Evolutionary conservation across 2,888 invertebrate species (phyloP), one percentile per base, ranked within the genome.

Genomic region (Andrena marginata): DNA sequence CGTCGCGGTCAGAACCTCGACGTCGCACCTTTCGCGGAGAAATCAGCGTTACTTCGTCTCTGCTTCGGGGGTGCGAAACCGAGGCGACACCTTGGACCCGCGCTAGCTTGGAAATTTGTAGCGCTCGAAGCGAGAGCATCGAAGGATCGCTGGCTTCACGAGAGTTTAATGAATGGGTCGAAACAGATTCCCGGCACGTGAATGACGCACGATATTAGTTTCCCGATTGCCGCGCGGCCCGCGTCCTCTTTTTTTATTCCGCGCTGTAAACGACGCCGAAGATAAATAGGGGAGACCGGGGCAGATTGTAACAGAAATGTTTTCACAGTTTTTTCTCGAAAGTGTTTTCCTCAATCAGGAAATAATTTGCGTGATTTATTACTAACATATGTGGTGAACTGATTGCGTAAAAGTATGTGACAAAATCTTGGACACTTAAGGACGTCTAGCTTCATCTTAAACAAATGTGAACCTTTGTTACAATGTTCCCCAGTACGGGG

Each of bases 151-250:
- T 10, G 20, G 54, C 29, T 29, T 23, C 62, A 48, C 62, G 59
- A 67, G 67, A 59, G 33, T 74, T 74, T 59, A 74, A 74, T 59
- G 74, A 65, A 65, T 73, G 65, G 31, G 33, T n/a, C 7, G 62
- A 20, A 49, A 60, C 49, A 33, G 62, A 71, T 71, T 49, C 62
- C 33, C 33, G 71, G 49, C 49, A 62, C 71, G 69, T 62, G 56
- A 68, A 74, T 70, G 64, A 71, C 29, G 48, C 42, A 65, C 63
- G 63, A 77, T 74, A 75, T 79, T 70, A 64, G 69, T 79, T 75
- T 75, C 51, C 48, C 75, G 49, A 68, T 79, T 64, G 75, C 42
- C 67, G 35, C 63, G 35, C 42, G 33, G 29, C 4, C n/a, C 74
- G 54, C 42, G 67, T 64, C 35, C 51, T 1, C 2, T 7, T 35